Conservation (phyloP, 2,888 invertebrate genomes). For the Coelopa pilipes region DNA sequence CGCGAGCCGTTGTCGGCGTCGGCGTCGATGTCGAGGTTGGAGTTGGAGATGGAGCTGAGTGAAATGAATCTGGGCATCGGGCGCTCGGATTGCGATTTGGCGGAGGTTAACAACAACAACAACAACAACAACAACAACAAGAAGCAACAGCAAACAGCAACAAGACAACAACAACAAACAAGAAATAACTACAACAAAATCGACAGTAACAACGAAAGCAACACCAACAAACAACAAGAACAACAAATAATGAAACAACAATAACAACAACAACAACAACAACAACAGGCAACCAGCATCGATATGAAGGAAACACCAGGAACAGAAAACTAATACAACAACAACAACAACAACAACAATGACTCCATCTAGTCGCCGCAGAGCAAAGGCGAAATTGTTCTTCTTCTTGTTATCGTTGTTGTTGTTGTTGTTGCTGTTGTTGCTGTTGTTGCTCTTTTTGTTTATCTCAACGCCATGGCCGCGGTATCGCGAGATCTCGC, state of each 20-base stretch:
- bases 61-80: constrained; percentile 25
- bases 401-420: too few species aligned
- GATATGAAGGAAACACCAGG: background rate
- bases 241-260: too few species aligned
- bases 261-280: background rate
- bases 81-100: constrained; percentile 25
- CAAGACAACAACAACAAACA: background rate
- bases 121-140: constrained; percentile 17
- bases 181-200: background rate
- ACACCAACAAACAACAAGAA: background rate
- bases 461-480: too few species aligned
- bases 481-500: too few species aligned
- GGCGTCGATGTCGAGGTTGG: constrained; percentile 1
- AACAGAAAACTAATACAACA: background rate
- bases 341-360: too few species aligned
- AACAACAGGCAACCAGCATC: background rate
- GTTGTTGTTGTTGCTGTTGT: too few species aligned
- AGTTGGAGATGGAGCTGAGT: constrained; percentile 4
- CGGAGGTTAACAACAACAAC: constrained; percentile 11
- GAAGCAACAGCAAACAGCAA: background rate
- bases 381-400: too few species aligned
- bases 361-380: too few species aligned
- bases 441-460: too few species aligned
- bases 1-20: background rate
- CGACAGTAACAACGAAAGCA: background rate